phyloP scores from a whole-genome alignment of 2,888 invertebrate genomes.

The Eustalomyia histrio region DNA sequence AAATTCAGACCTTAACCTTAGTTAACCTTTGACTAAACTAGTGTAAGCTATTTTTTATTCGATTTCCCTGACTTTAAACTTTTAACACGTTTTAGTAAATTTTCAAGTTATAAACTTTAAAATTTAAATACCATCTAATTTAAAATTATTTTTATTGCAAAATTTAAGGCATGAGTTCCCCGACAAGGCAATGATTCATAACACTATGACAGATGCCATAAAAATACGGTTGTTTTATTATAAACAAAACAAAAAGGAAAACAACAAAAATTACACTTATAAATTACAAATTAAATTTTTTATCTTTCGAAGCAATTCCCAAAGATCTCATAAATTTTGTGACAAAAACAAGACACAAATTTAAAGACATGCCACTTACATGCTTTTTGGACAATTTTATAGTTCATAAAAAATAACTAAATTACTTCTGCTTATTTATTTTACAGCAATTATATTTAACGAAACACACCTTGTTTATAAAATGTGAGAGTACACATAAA shows the following conservation, averaged over 20 bases:
- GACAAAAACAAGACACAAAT: conserved; percentile 7
- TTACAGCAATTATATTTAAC: conserved; percentile 43
- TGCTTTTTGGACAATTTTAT: conserved; percentile 8
- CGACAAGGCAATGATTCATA: background rate
- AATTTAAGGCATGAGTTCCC: background rate
- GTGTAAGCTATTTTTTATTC: too few relatives aligned
- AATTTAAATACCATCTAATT: too few relatives aligned
- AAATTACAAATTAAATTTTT: conserved; percentile 44
- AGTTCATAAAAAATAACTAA: conserved; percentile 8
- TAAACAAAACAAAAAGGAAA: background rate
- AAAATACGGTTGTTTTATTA: conserved; percentile 24
- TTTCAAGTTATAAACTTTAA: too few relatives aligned
- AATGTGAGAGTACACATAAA: too few relatives aligned
- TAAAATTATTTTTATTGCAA: conserved; percentile 7
- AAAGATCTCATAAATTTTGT: conserved; percentile 20
- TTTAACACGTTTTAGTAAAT: too few relatives aligned
- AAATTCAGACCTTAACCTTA: too few relatives aligned
- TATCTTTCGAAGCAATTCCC: conserved; percentile 45
- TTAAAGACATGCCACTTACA: conserved; percentile 35
- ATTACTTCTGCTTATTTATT: conserved; percentile 17
- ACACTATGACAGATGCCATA: conserved; percentile 47
- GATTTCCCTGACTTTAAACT: too few relatives aligned
- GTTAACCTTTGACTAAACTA: too few relatives aligned
- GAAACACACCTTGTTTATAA: conserved; percentile 45
- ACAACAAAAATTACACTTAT: conserved; percentile 22